A percentile compares a stretch with the other conserved stretches of the same genome.
These are phyloP conservation scores for Boloria selene DNA, from an alignment of 2,888 invertebrate species.

Conservation along the genomic window DNA sequence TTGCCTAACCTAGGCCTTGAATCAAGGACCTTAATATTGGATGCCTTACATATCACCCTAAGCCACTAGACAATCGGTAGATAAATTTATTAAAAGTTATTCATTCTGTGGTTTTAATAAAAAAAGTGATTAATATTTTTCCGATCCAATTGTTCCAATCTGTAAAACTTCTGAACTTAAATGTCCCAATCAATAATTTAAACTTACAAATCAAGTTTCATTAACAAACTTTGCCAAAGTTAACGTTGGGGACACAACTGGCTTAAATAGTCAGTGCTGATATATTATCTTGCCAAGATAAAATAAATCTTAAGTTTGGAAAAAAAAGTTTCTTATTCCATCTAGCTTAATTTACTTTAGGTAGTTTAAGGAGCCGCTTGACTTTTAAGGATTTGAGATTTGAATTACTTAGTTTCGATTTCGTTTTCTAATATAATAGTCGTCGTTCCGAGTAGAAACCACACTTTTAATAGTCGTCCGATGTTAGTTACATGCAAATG, in stretches of 20 bases:
- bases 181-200: conserved; percentile 21
- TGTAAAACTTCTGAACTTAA: conserved; percentile 17
- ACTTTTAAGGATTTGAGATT: not conserved
- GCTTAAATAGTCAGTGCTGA: conserved; percentile 20
- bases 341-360: not conserved
- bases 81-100: no score
- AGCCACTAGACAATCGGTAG: no score
- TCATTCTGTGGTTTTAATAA: no score
- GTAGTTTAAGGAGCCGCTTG: not conserved
- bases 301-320: conserved; percentile 10
- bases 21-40: no score
- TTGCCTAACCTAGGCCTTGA: no score
- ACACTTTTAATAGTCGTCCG: not conserved
- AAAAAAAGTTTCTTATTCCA: not conserved
- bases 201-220: conserved; percentile 27
- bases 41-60: no score
- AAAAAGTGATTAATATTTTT: not conserved
- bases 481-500: no score
- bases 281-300: conserved; percentile 10
- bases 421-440: not conserved
- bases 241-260: conserved; percentile 6
- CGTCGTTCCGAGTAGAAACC: no score
- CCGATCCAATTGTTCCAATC: not conserved
- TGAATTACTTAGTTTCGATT: not conserved
- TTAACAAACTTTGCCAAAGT: conserved; percentile 19